Conservation (phyloP, 2,113 vertebrate genomes). For the Myotis brandtii region DNA sequence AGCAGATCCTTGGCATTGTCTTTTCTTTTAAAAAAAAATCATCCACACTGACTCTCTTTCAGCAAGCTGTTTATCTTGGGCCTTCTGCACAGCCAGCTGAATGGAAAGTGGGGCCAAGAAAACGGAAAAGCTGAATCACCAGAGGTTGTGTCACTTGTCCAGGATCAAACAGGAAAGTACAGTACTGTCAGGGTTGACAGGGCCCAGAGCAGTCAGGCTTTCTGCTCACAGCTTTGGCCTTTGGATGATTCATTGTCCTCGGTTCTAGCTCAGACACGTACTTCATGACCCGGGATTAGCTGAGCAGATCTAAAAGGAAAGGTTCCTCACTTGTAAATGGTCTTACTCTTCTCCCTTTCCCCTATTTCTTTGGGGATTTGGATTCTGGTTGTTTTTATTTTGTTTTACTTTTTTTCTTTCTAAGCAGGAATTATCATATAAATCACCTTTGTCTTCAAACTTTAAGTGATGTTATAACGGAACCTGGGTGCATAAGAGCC, state of each 20-base stretch:
- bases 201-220: neutral
- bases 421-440: neutral
- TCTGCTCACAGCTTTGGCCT: neutral
- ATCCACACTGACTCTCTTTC: neutral
- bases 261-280: neutral
- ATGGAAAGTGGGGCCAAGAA: constrained; percentile 13
- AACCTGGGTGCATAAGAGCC: neutral
- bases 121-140: constrained; percentile 62
- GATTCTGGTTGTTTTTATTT: neutral
- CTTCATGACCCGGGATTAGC: neutral
- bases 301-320: neutral
- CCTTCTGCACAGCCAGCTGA: neutral
- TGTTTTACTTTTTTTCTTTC: neutral
- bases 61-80: constrained; percentile 29
- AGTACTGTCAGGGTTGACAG: constrained; percentile 36
- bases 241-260: neutral
- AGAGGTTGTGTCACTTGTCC: constrained; percentile 4
- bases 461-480: neutral
- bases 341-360: neutral
- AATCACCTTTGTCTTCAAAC: neutral
- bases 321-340: neutral
- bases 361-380: neutral
- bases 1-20: neutral
- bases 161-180: constrained; percentile 57
- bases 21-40: neutral